These are phyloP conservation scores for Acrocephalus arundinaceus DNA, from an alignment of 2,113 vertebrate species.

Conservation along the genomic window DNA sequence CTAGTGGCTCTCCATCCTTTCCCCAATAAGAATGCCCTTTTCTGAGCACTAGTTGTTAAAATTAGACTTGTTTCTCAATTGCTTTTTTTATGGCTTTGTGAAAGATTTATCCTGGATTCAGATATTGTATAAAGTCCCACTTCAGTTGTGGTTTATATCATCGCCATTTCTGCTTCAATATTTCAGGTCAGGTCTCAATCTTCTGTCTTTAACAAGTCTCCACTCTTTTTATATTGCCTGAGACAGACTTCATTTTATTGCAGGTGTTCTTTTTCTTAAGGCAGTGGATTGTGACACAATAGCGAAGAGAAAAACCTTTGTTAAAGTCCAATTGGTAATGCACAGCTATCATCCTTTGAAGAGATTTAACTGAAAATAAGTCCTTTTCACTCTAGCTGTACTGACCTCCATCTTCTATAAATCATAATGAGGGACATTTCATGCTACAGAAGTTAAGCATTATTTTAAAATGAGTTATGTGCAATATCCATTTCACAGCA, in stretches of 20 bases:
- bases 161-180: neutral
- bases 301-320: slow-evolving; percentile 2
- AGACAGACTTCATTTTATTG: slow-evolving; percentile 14
- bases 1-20: neutral
- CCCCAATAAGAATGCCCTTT: neutral
- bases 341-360: slow-evolving; percentile 11
- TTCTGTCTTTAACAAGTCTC: slow-evolving; percentile 20
- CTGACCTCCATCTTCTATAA: slow-evolving; percentile 18
- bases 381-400: slow-evolving; percentile 6
- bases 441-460: neutral
- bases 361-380: slow-evolving; percentile 31
- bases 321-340: neutral
- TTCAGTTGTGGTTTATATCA: slow-evolving; percentile 6
- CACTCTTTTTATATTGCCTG: slow-evolving; percentile 10
- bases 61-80: slow-evolving; percentile 14
- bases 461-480: slow-evolving; percentile 33
- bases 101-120: slow-evolving; percentile 15
- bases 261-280: slow-evolving; percentile 15
- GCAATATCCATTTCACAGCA: slow-evolving; percentile 5
- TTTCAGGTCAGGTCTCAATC: slow-evolving; percentile 28
- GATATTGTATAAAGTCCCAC: slow-evolving; percentile 27
- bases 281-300: neutral
- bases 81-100: slow-evolving; percentile 27
- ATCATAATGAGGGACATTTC: neutral
- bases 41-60: neutral